Conservation (phyloP, 2,113 vertebrate genomes). For the Sporophila hypoxantha region DNA sequence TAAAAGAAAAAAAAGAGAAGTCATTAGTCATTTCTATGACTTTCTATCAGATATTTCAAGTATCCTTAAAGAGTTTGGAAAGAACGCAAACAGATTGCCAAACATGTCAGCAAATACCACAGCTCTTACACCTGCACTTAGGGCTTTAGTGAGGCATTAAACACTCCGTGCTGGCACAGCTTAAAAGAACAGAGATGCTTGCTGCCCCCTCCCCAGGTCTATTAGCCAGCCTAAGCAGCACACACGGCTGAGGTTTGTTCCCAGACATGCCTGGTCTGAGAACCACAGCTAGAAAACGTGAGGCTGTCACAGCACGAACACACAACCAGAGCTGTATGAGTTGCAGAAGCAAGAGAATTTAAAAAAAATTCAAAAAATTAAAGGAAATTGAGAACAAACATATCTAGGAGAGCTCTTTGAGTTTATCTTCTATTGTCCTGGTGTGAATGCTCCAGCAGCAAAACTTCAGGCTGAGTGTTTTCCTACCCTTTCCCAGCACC, state of each 20-base stretch:
- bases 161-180: not conserved
- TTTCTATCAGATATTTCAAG: slow-evolving; percentile 30
- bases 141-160: not conserved
- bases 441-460: not conserved
- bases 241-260: not conserved
- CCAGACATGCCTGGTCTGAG: not conserved
- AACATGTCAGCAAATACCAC: slow-evolving; percentile 24
- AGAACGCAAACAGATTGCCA: slow-evolving; percentile 31
- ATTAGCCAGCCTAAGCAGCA: not conserved
- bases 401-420: not conserved
- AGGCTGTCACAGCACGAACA: accelerated
- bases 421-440: not conserved
- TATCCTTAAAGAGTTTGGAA: not conserved
- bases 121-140: not conserved
- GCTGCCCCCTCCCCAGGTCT: not conserved
- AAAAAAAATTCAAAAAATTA: not conserved
- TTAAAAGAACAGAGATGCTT: not conserved
- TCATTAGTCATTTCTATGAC: not conserved
- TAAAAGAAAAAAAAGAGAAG: not conserved
- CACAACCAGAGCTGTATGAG: not conserved
- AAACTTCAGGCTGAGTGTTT: slow-evolving; percentile 5
- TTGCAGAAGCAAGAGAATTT: not conserved
- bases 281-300: not conserved
- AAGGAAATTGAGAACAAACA: not conserved
- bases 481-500: not conserved